A percentile compares a stretch with the other conserved stretches of the same genome.
These are phyloP conservation scores for Columba livia DNA, from an alignment of 2,113 vertebrate species.

Conservation along the genomic window DNA sequence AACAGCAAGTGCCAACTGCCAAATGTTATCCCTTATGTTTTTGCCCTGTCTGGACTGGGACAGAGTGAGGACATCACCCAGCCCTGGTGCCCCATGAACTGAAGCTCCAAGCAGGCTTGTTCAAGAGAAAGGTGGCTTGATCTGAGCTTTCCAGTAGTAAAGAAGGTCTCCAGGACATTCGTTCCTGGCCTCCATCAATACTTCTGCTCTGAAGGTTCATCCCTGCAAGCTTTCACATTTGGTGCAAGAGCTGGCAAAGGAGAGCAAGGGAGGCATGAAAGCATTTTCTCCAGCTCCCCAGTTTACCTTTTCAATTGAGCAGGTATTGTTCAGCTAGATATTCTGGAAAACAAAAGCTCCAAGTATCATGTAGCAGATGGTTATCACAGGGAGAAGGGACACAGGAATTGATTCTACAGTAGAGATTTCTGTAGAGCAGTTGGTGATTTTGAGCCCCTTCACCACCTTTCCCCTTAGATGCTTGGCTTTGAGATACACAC, in stretches of 20 bases:
- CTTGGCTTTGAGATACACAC: background rate
- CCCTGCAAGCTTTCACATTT: background rate
- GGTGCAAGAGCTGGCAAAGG: background rate
- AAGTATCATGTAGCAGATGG: background rate
- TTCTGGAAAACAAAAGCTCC: background rate
- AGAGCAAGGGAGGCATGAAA: background rate
- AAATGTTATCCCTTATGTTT: background rate
- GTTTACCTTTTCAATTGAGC: background rate
- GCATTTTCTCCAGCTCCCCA: background rate
- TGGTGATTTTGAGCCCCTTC: background rate
- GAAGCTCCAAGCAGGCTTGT: background rate
- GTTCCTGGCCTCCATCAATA: background rate
- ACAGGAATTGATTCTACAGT: background rate
- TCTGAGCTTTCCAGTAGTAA: background rate
- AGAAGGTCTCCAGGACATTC: background rate
- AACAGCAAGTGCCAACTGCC: background rate
- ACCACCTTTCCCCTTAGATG: too few relatives aligned
- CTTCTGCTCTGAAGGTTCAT: background rate
- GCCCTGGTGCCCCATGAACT: rapidly evolving
- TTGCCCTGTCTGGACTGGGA: background rate
- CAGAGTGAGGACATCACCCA: background rate
- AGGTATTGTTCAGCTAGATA: background rate
- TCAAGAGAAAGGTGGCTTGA: background rate
- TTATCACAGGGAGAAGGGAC: background rate
- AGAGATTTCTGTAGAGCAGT: background rate